These are phyloP conservation scores for Leptosomus discolor DNA, from an alignment of 2,113 vertebrate genomes.

Conservation along the genomic window DNA sequence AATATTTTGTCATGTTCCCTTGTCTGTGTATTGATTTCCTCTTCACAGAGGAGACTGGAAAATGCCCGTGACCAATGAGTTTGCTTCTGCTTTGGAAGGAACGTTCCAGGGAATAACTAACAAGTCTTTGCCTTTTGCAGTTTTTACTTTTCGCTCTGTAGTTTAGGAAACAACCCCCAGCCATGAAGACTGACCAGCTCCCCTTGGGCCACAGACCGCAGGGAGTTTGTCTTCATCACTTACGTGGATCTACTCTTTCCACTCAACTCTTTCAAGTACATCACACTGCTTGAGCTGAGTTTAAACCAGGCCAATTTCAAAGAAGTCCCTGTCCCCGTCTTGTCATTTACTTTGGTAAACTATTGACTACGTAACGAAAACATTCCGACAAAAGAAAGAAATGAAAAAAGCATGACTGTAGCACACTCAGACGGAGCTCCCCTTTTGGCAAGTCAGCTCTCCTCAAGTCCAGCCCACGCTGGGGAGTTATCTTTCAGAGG, in stretches of 20 bases:
- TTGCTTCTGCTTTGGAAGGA: background rate
- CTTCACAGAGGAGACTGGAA: background rate
- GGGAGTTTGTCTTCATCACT: background rate
- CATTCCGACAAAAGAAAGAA: background rate
- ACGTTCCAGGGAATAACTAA: background rate
- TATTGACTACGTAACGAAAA: background rate
- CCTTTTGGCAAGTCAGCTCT: background rate
- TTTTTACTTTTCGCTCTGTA: background rate
- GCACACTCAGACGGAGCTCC: rapidly evolving
- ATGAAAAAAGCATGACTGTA: rapidly evolving
- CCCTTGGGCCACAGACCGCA: rapidly evolving
- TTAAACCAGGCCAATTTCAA: background rate
- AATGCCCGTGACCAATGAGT: rapidly evolving
- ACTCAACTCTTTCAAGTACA: background rate
- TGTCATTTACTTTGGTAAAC: background rate
- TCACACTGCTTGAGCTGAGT: background rate
- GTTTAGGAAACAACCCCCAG: background rate
- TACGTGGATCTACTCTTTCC: background rate
- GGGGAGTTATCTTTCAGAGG: background rate
- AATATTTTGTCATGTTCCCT: background rate
- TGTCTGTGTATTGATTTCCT: background rate
- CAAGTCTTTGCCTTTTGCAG: background rate
- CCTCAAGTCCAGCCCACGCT: background rate
- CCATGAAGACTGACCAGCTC: background rate
- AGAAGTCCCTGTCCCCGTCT: background rate